Evolutionary conservation across 2,113 vertebrate genomes (phyloP), one percentile per base, ranked within the genome.

Genomic region (Pterocles burchelli): DNA sequence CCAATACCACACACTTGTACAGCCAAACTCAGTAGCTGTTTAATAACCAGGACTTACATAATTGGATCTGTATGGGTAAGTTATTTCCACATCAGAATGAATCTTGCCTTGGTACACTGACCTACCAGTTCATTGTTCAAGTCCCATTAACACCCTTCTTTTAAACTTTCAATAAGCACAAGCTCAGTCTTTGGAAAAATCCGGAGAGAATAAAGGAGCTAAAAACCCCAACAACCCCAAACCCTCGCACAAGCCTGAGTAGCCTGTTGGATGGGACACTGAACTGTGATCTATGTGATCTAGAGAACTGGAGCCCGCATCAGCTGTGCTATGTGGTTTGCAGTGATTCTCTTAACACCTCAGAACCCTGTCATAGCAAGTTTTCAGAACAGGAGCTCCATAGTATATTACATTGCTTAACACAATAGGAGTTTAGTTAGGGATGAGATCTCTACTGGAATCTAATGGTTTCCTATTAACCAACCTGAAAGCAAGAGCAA

Each of bases 41-140:
- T 87, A 95, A 76, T 79, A 93, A 76, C 66, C 58, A 72, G 66
- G 54, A 61, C 77, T 68, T 89, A 57, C 28, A 52, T 91, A 91
- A 93, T 85, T 93, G 93, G 29, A 68, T 91, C 73, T 89, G 16
- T 52, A 41, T 33, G 81, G 36, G 31, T 82, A 85, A 79, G 24
- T 83, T 58, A 61, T 12, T 78, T 26, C 62, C 68, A 68, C 38
- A 33, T 10, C 48, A 36, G 52, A 92, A 51, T 57, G 25, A 58
- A 33, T 72, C 73, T 89, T 85, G 73, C 62, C 13, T 34, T 87
- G 84, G 57, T 95, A 54, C 29, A 10, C 34, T 89, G 87, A 49
- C n/a, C 80, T 89, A 54, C 24, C 24, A 18, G 26, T 49, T 82
- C 68, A 61, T 59, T 2, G 7, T 46, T 92, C 76, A 85, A 34